These are phyloP conservation scores for Silurus aristotelis DNA, from an alignment of 2,797 vertebrate species.

Conservation along the genomic window DNA sequence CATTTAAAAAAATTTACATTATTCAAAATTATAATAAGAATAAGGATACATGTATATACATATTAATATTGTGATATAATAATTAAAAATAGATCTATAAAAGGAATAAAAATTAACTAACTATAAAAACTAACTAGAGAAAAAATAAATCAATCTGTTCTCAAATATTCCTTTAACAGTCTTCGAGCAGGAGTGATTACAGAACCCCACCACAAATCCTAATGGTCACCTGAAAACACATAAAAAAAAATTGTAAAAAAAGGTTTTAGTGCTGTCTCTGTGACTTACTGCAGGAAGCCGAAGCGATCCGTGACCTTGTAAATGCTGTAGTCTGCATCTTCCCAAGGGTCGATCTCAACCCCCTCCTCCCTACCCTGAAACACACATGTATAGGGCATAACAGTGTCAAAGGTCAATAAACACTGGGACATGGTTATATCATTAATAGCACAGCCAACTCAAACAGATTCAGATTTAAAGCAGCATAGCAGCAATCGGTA, in stretches of 20 bases:
- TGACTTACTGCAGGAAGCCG: conserved; percentile 89
- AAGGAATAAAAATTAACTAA: too few relatives aligned
- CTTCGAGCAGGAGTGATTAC: not conserved
- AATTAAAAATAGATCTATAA: too few relatives aligned
- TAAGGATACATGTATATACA: too few relatives aligned
- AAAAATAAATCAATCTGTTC: not conserved
- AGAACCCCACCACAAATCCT: not conserved
- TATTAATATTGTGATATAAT: too few relatives aligned
- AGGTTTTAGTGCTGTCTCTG: not conserved
- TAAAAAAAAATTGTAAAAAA: not conserved
- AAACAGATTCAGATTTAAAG: not conserved
- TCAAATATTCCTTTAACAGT: not conserved
- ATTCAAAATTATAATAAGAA: too few relatives aligned
- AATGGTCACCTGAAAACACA: not conserved
- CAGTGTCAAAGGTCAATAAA: not conserved
- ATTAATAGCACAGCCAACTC: not conserved
- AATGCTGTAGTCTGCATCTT: conserved; percentile 85
- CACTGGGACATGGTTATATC: not conserved
- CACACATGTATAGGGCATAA: conserved; percentile 42
- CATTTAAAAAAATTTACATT: too few relatives aligned
- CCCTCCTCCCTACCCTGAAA: conserved; percentile 84
- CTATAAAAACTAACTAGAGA: not conserved
- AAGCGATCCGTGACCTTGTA: conserved; percentile 89
- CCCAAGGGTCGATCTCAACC: conserved; percentile 85
- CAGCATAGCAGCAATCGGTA: not conserved